Evolutionary conservation across 2,797 vertebrate species (phyloP).

Genomic region (Ambastaia sidthimunki): DNA sequence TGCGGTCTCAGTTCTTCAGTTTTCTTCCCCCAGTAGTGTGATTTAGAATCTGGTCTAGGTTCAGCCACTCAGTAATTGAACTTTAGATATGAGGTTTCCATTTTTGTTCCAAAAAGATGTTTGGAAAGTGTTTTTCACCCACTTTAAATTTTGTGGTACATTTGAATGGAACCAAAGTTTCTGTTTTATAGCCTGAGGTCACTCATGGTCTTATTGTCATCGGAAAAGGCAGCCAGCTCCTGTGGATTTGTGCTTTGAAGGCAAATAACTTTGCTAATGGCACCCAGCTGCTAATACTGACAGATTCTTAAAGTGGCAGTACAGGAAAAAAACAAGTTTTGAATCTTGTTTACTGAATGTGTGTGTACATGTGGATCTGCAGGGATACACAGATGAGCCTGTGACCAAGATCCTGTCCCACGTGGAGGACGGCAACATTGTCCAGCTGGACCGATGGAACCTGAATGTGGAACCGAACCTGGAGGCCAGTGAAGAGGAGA

Average conservation of each 20-base stretch:
- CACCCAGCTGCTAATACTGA: background rate
- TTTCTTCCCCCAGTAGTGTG: background rate
- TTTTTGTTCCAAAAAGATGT: background rate
- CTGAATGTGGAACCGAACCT: slow-evolving; percentile 82
- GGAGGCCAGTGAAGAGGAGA: slow-evolving; percentile 79
- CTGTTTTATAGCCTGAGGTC: background rate
- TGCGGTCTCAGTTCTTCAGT: background rate
- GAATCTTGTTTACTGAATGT: background rate
- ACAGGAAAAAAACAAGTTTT: background rate
- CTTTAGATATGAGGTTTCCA: background rate
- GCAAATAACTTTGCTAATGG: background rate
- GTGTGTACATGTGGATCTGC: slow-evolving; percentile 11
- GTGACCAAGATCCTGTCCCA: slow-evolving; percentile 88
- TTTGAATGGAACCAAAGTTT: background rate
- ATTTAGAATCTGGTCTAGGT: background rate
- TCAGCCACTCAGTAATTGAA: background rate
- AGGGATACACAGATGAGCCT: slow-evolving; percentile 89
- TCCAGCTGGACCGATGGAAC: slow-evolving; percentile 88
- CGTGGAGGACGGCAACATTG: slow-evolving; percentile 86
- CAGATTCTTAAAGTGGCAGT: background rate
- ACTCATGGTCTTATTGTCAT: background rate
- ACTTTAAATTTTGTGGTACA: background rate
- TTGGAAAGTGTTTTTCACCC: background rate
- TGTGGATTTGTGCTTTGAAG: background rate
- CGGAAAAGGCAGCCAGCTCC: background rate